Evolutionary conservation across 2,113 vertebrate species (phyloP).

Genomic region (Oxyruncus cristatus): DNA sequence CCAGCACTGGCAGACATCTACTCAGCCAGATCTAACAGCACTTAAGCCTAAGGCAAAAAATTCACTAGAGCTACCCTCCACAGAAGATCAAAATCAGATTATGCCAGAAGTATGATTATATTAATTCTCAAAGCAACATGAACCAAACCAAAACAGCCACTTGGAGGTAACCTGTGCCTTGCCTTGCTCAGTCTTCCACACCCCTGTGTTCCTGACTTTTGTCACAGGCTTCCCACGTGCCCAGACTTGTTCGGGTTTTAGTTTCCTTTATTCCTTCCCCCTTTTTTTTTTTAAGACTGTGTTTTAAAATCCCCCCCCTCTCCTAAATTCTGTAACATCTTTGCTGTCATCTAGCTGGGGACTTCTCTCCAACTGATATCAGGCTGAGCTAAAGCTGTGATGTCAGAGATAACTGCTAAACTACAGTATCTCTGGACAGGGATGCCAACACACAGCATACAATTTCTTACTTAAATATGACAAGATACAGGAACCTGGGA

Average conservation of each 20-base stretch:
- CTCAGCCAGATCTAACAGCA: constrained; percentile 39
- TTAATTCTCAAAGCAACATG: constrained; percentile 3
- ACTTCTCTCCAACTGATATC: not conserved
- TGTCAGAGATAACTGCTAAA: not conserved
- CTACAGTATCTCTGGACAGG: not conserved
- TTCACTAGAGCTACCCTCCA: constrained; percentile 1
- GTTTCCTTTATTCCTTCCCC: not conserved
- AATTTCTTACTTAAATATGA: not conserved
- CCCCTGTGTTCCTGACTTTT: not conserved
- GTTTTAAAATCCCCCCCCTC: not conserved
- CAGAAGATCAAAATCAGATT: constrained; percentile 58
- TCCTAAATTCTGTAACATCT: not conserved
- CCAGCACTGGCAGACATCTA: constrained; percentile 24
- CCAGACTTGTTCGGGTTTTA: not conserved
- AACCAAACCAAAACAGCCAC: not conserved
- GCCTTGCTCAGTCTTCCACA: not conserved
- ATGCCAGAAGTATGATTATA: constrained; percentile 19
- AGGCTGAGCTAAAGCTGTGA: not conserved
- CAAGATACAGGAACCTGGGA: not conserved
- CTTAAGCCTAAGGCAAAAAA: constrained; percentile 41
- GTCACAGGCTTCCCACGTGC: not conserved
- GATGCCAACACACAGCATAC: not conserved
- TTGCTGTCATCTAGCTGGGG: not conserved
- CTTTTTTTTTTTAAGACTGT: not conserved
- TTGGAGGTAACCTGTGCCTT: not conserved